Evolutionary conservation across 1,140 invertebrate genomes (phyloP), one percentile per base, ranked within the genome.

Genomic region (Pomacea maculata): DNA sequence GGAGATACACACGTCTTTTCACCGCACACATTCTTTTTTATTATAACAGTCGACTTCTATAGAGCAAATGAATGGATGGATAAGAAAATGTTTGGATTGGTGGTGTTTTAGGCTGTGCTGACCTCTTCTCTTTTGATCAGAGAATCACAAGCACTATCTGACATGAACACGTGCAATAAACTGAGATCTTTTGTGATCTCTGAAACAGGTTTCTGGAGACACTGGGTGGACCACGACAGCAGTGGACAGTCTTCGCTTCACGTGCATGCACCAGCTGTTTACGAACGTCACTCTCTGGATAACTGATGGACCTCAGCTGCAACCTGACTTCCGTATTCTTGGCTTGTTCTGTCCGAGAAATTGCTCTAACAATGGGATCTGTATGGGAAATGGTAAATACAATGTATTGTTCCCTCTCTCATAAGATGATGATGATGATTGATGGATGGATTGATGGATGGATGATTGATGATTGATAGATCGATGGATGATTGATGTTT

Each of bases 191-290:
- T 70, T 34, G 34, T n/a, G 67, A 25, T 70, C 67, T 12, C 10
- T 82, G 7, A 80, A 80, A 11, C 34, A 86, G 85, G 76, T 86
- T 6, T 84, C 82, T 34, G 84, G 80, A 73, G 82, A 83, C 45
- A 63, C n/a, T 12, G 45, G 57, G 25, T 85, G 84, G 85, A 79
- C 78, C 11, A 57, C 80, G 34, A 79, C 68, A 29, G 82, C 85
- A 10, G 14, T 83, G 34, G 63, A 71, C 29, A 86, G 74, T 70
- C n/a, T 86, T 10, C 80, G 80, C 74, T 61, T 80, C 21, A 72
- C 65, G 29, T 86, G 85, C 80, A 78, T 85, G 12, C 57, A 71
- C 19, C 74, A 81, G 67, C 19, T 82, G 21, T 15, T 55, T 11
- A 78, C 64, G 65, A 83, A 87, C 68, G 64, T 83, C 7, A 57